phyloP scores from a whole-genome alignment of 2,888 invertebrate species.

The Drosophila lutescens region DNA sequence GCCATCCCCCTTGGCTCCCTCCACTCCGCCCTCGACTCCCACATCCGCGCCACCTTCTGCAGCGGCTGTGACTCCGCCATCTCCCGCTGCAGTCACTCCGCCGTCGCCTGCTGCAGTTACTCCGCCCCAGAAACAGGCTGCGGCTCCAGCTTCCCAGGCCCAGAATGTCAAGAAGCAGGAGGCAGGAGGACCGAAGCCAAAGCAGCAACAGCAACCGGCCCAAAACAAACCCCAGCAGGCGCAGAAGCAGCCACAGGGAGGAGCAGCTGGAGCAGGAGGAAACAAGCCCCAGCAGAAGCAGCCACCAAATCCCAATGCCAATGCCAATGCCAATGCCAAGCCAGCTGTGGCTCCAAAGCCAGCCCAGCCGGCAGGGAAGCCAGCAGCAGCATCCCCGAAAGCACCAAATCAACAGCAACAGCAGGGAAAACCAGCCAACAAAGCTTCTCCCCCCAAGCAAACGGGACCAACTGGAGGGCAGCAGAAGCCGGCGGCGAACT shows the following conservation, averaged over 20 bases:
- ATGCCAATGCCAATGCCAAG: slow-evolving; percentile 26
- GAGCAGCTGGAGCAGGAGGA: slow-evolving; percentile 4
- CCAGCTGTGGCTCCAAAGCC: slow-evolving; percentile 50
- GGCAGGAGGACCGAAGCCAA: slow-evolving; percentile 37
- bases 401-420: slow-evolving; percentile 32
- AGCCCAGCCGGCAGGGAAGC: slow-evolving; percentile 34
- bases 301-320: slow-evolving; percentile 35
- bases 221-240: slow-evolving; percentile 39
- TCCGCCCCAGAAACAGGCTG: slow-evolving; percentile 36
- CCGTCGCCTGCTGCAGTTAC: slow-evolving; percentile 14
- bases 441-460: slow-evolving; percentile 57
- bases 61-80: slow-evolving; percentile 32
- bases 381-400: slow-evolving; percentile 38
- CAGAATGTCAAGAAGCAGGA: slow-evolving; percentile 56
- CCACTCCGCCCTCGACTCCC: slow-evolving; percentile 20
- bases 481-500: slow-evolving; percentile 68
- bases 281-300: slow-evolving; percentile 36
- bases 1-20: slow-evolving; percentile 18
- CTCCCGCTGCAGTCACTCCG: slow-evolving; percentile 34
- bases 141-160: slow-evolving; percentile 8
- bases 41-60: slow-evolving; percentile 4
- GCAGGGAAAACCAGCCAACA: slow-evolving; percentile 38
- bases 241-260: slow-evolving; percentile 33
- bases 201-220: slow-evolving; percentile 28
- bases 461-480: slow-evolving; percentile 38